phyloP scores from a whole-genome alignment of 2,113 vertebrate species.

The Chelonoidis abingdonii region DNA sequence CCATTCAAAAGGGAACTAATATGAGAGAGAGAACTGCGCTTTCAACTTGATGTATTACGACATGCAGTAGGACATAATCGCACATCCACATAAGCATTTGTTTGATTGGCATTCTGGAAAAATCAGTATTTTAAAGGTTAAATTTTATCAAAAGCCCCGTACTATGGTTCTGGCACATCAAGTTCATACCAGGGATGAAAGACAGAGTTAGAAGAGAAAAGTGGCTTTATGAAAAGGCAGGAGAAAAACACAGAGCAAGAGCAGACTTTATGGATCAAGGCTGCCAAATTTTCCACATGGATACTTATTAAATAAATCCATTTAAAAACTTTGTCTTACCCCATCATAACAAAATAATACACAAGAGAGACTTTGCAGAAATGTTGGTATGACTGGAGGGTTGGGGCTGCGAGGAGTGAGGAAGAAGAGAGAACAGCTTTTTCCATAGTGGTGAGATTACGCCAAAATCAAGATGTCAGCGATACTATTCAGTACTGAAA shows the following conservation, averaged over 20 bases:
- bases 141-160: neutral
- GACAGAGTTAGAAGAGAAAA: neutral
- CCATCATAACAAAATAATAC: neutral
- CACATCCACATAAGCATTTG: fast-evolving
- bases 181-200: fast-evolving
- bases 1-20: fast-evolving
- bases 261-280: neutral
- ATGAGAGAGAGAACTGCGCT: neutral
- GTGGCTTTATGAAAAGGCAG: neutral
- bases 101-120: neutral
- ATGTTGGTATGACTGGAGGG: neutral
- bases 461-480: neutral
- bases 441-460: neutral
- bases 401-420: neutral
- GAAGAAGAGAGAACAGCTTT: neutral
- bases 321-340: neutral
- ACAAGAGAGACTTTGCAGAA: neutral
- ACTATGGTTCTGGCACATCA: fast-evolving
- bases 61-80: fast-evolving
- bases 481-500: neutral
- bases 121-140: neutral
- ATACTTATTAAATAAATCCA: neutral
- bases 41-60: fast-evolving
- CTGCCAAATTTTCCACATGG: fast-evolving
- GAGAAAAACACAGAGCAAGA: neutral